Evolutionary conservation across 2,797 vertebrate genomes (phyloP).

Genomic region (Leuciscus waleckii): DNA sequence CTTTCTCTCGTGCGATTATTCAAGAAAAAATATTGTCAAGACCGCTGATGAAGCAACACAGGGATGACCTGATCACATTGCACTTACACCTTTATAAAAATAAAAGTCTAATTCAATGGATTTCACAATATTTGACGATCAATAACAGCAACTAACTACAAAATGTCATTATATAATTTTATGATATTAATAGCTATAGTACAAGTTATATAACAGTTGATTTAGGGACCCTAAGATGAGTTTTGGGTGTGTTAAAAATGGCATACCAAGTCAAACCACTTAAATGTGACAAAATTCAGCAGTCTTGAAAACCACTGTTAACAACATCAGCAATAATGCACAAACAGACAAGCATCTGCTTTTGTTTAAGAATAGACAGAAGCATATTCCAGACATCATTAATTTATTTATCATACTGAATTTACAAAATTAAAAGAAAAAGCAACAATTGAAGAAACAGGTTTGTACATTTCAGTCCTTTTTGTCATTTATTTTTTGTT

Average conservation of each 20-base stretch:
- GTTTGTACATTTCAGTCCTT: constrained; percentile 80
- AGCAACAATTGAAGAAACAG: constrained; percentile 85
- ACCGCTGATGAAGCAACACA: background rate
- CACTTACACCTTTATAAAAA: no score
- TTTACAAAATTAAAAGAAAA: constrained; percentile 84
- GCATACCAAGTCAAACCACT: background rate
- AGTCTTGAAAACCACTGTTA: constrained; percentile 6
- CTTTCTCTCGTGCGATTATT: background rate
- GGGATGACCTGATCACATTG: background rate
- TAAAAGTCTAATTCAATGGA: background rate
- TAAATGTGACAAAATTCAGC: constrained; percentile 7
- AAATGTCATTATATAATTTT: background rate
- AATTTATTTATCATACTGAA: constrained; percentile 86
- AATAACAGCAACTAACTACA: background rate
- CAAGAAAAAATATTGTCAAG: background rate
- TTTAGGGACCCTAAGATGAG: background rate
- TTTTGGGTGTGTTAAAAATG: background rate
- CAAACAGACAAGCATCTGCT: background rate
- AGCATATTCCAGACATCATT: constrained; percentile 63
- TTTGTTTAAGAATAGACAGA: background rate
- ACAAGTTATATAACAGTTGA: no score
- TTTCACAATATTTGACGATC: background rate
- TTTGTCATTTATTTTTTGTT: constrained; percentile 47
- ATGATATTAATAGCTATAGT: background rate
- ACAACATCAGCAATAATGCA: constrained; percentile 1